These are phyloP conservation scores for Gymnoscopelus microlampas DNA, from an alignment of 2,797 vertebrate species.

Conservation along the genomic window DNA sequence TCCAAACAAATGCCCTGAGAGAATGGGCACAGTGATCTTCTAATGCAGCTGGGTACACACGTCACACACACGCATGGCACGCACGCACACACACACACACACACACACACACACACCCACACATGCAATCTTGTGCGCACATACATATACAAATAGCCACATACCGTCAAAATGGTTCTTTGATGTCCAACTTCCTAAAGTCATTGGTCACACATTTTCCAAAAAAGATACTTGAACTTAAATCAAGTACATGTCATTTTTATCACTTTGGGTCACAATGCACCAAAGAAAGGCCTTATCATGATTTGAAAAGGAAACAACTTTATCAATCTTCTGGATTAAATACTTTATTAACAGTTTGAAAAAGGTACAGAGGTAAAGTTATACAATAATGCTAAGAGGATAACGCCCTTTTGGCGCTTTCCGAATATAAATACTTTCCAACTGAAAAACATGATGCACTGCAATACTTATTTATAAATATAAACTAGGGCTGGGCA, in stretches of 20 bases:
- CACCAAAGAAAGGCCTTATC: neutral
- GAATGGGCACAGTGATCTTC: slow-evolving; percentile 64
- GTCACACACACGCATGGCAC: slow-evolving; percentile 28
- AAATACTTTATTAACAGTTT: too few species aligned
- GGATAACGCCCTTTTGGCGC: too few species aligned
- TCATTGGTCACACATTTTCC: slow-evolving; percentile 40
- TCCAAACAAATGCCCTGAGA: slow-evolving; percentile 74
- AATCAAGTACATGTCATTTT: slow-evolving; percentile 12
- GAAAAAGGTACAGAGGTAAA: too few species aligned
- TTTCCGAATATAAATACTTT: too few species aligned
- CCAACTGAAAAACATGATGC: too few species aligned
- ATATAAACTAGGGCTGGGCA: too few species aligned
- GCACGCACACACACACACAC: slow-evolving; percentile 28
- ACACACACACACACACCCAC: slow-evolving; percentile 17
- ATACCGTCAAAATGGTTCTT: slow-evolving; percentile 24
- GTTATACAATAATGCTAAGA: too few species aligned
- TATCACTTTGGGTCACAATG: slow-evolving; percentile 9
- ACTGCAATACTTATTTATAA: too few species aligned
- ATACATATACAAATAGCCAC: slow-evolving; percentile 6
- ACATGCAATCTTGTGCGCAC: slow-evolving; percentile 26
- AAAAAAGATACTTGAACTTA: slow-evolving; percentile 13
- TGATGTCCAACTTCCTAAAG: slow-evolving; percentile 20
- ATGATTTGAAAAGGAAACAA: slow-evolving; percentile 6
- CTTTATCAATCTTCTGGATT: neutral
- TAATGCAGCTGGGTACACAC: slow-evolving; percentile 81